phyloP scores from a whole-genome alignment of 2,888 invertebrate genomes.

The Physocephala rufipes region DNA sequence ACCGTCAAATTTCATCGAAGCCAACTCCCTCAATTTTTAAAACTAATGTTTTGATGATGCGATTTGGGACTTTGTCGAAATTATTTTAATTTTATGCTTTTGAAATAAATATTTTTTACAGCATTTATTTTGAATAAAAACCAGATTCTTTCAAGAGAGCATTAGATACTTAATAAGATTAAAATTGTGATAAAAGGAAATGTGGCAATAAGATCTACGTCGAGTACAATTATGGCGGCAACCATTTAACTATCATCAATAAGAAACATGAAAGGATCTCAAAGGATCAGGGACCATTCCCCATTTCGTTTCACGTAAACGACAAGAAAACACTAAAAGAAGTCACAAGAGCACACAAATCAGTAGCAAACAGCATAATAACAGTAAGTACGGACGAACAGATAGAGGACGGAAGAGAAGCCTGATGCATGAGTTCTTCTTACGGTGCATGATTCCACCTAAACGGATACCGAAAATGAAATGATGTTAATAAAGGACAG shows the following conservation, averaged over 20 bases:
- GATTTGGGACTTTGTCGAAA: too few relatives aligned
- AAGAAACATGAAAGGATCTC: constrained; percentile 22
- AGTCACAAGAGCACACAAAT: constrained; percentile 1
- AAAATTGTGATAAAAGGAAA: neutral
- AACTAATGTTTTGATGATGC: neutral
- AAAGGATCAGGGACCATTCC: too few relatives aligned
- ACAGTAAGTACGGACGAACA: neutral
- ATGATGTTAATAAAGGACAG: constrained; percentile 20
- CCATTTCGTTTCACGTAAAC: neutral
- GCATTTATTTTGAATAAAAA: too few relatives aligned
- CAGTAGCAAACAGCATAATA: constrained; percentile 8
- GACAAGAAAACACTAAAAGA: neutral
- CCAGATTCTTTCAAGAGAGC: too few relatives aligned
- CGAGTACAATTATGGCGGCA: constrained; percentile 14
- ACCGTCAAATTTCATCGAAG: neutral
- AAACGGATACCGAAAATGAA: constrained; percentile 21
- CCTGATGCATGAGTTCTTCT: neutral
- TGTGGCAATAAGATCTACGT: constrained; percentile 9
- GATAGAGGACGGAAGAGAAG: neutral
- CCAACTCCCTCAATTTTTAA: neutral
- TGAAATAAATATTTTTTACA: too few relatives aligned
- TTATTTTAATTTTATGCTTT: too few relatives aligned
- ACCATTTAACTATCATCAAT: constrained; percentile 32
- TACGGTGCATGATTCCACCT: constrained; percentile 4
- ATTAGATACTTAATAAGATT: too few relatives aligned